Evolutionary conservation across 2,888 invertebrate species (phyloP), one percentile per base, ranked within the genome.

Genomic region (Frankliniella fusca): DNA sequence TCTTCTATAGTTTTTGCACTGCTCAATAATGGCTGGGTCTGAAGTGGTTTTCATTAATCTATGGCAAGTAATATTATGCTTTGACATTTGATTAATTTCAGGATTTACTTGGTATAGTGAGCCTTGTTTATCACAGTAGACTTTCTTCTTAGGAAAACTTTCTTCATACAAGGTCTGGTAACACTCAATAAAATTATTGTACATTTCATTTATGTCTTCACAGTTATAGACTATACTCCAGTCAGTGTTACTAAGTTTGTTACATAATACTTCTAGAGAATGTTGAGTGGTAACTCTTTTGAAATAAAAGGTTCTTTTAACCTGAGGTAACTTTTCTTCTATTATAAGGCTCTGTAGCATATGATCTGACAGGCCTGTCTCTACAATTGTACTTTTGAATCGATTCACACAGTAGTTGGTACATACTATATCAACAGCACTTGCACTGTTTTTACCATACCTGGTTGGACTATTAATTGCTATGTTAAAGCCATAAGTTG

Each of bases 321-420:
- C 81, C 20, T 81, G 81, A 48, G n/a, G 5, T 20, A n/a, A 49
- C n/a, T 81, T 48, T 18, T 81, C 49, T 81, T 81, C 48, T 20
- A 81, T 81, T n/a, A 48, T 23, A 20, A 81, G 27, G 23, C 49
- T 27, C n/a, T 48, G 48, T 49, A 81, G 28, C 18, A 48, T 49
- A 48, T 81, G 81, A 81, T 81, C 50, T 18, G 81, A 49, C 18
- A 81, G 27, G n/a, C 50, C 49, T 23, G 81, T 49, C n/a, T 81
- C 81, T 8, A 81, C 50, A 81, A 81, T 23, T 15, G n/a, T 48
- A 27, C 49, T 23, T 50, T 20, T 81, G 15, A 11, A 11, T 50
- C 15, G 9, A 50, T 50, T 50, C 50, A 50, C 50, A 50, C 15
- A 11, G 15, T 50, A 50, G 50, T 50, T 50, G 9, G 50, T 11